Base-by-base conservation (phyloP, 2,797 vertebrate genomes). In the Pseudochirops corinnae region DNA sequence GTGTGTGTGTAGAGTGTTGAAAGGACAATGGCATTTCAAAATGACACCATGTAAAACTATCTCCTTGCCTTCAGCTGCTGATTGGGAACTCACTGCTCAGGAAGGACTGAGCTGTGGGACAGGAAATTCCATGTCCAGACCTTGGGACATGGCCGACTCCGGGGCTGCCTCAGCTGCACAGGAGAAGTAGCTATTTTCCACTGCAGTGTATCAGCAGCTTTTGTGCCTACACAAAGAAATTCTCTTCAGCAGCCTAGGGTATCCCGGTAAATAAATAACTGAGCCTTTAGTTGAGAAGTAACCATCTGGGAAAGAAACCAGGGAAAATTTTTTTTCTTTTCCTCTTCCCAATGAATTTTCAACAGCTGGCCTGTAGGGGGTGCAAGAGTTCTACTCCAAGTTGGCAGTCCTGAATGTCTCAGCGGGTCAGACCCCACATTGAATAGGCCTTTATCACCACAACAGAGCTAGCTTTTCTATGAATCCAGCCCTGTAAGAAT, bases 361-460 rank as follows among this genome's bases (percentile, higher is more conserved):
- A 50, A 14, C 14, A 0, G 82, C 46, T 21, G 94, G 98, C 60
- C 99, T 98, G 98, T 94, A 99, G 99, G 98, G 98, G 98, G 99
- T 97, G 98, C 98, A 97, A 97, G 98, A 98, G 98, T 97, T 99
- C 99, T 98, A 98, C 96, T 96, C 93, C 97, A 98, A 56, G 55
- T 62, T 29, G 0, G 50, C 18, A 2, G 58, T 46, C 0, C 56
- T 91, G 67, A 50, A 39, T 10, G 91, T 9, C 87, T 74, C 95
- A n/a, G 56, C 92, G 2, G 95, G 96, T 87, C 95, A 67, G 97
- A 91, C 90, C 96, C 56, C 58, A 21, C 94, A 33, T 3, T 92
- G 93, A 92, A 93, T 6, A 56, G 97, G 95, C 97, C 95, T 97
- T 93, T 96, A 53, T 50, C 94, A 82, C 50, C 28, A 9, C 39